Evolutionary conservation across 2,888 invertebrate genomes (phyloP), one percentile per base, ranked within the genome.

Genomic region (Prenolepis imparis): DNA sequence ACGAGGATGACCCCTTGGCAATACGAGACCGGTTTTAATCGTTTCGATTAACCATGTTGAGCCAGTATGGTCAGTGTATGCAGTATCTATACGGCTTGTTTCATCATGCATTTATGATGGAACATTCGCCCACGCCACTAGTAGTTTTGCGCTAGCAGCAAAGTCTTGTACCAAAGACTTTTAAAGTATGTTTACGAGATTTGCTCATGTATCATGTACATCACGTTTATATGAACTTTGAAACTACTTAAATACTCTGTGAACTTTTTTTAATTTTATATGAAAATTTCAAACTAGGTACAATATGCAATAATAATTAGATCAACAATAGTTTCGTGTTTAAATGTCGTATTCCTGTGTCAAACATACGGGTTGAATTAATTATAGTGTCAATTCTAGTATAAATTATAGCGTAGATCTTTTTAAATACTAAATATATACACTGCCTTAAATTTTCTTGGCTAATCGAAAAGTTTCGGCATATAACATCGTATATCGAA

Each of bases 21-120:
- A 75, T 74, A 67, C 59, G 78, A 85, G 89, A 88, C 86, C 87
- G 90, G 86, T 88, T 91, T 91, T 90, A 91, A 91, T 91, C 90
- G 87, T 74, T 88, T 87, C 87, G 85, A 91, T 91, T 91, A 91
- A 88, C 83, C 84, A 55, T 67, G 70, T 86, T 61, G 83, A 82
- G 67, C 67, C 72, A 21, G 70, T 52, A 85, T 61, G 80, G 83
- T 80, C 41, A 52, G 64, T 70, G 44, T 48, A 39, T 32, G 72
- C 24, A 3, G 28, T 28, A 18, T 73, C 36, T 24, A 63, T 72
- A 63, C 64, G 66, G 73, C 52, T 66, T 39, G 67, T 80, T 80
- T 61, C 64, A 80, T 84, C 64, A 66, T 68, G 61, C 61, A 44
- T 48, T 77, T 64, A 61, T 78, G 77, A 85, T 73, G 82, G 82